phyloP scores from a whole-genome alignment of 2,797 vertebrate genomes.

The Poecilia picta region DNA sequence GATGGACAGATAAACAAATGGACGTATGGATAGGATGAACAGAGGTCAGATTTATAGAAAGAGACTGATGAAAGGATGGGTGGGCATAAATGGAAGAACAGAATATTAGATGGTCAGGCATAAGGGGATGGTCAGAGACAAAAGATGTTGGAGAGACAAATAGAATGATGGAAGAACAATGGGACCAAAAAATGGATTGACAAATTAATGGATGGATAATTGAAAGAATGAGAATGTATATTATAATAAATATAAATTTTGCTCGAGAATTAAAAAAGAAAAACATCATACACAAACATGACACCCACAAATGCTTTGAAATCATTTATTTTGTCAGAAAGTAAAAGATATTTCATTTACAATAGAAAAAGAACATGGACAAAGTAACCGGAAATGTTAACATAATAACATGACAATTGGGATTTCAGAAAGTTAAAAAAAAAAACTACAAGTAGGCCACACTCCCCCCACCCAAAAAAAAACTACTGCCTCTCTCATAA shows the following conservation, averaged over 20 bases:
- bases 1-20: neutral
- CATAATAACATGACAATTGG: neutral
- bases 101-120: neutral
- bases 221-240: neutral
- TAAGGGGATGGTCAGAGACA: neutral
- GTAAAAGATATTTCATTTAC: neutral
- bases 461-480: neutral
- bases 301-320: neutral
- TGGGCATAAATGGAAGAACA: neutral
- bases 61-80: neutral
- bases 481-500: neutral
- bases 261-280: neutral
- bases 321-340: constrained; percentile 5
- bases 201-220: neutral
- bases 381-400: neutral
- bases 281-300: too few relatives aligned
- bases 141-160: neutral
- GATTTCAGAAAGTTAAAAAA: neutral
- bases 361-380: neutral
- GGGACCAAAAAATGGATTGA: neutral
- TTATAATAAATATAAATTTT: neutral
- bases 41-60: neutral
- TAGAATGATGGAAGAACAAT: neutral
- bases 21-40: neutral
- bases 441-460: neutral